Evolutionary conservation across 2,888 invertebrate species (phyloP).

Genomic region (Sycophila texana): DNA sequence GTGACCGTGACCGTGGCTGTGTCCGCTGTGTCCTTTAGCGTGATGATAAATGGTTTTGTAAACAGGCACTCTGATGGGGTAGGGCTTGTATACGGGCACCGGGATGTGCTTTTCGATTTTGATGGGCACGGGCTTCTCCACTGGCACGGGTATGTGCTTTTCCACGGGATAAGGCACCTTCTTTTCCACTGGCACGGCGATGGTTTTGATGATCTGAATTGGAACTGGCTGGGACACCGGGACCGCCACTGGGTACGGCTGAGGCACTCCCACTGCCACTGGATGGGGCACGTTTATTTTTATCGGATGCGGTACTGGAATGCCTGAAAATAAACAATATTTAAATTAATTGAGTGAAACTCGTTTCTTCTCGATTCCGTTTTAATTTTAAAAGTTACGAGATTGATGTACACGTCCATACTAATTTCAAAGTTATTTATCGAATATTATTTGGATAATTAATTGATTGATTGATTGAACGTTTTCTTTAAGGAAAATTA

Average conservation of each 20-base stretch:
- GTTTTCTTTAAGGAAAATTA: no score
- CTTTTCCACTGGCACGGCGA: slow-evolving; percentile 83
- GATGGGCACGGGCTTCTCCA: slow-evolving; percentile 83
- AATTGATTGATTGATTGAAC: no score
- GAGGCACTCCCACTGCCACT: slow-evolving; percentile 79
- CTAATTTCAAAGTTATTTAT: no score
- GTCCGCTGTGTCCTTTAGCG: slow-evolving; percentile 74
- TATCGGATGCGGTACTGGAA: slow-evolving; percentile 81
- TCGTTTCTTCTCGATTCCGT: no score
- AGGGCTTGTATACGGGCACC: slow-evolving; percentile 83
- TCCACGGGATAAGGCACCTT: slow-evolving; percentile 85
- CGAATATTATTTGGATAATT: no score
- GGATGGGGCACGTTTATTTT: slow-evolving; percentile 80
- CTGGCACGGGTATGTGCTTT: slow-evolving; percentile 81
- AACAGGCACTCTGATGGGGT: slow-evolving; percentile 84
- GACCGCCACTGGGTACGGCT: slow-evolving; percentile 83
- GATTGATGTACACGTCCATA: no score
- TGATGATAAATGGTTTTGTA: slow-evolving; percentile 85
- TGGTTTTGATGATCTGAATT: slow-evolving; percentile 82
- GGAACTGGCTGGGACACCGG: slow-evolving; percentile 84
- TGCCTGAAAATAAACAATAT: slow-evolving; percentile 62
- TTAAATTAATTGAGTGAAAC: no score
- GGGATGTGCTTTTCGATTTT: slow-evolving; percentile 83
- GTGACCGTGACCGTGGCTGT: slow-evolving; percentile 27
- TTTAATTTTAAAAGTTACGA: no score